Conservation (phyloP, 2,113 vertebrate species). For the Burhinus bistriatus region DNA sequence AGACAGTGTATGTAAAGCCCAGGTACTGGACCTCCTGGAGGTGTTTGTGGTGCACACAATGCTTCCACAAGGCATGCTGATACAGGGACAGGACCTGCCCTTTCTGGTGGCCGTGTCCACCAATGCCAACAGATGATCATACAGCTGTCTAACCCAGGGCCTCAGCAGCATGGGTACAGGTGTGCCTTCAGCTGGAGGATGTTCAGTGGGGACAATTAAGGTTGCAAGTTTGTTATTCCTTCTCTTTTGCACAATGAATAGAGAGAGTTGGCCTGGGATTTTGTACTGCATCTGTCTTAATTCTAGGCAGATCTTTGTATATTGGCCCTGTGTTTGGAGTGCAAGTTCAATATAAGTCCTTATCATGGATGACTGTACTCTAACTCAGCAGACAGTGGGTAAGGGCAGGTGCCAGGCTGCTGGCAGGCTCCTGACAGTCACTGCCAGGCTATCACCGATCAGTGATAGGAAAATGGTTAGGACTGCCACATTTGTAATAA, state of each 20-base stretch:
- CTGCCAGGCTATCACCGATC: neutral
- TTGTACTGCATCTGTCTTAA: neutral
- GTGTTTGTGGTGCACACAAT: neutral
- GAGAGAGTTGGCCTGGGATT: neutral
- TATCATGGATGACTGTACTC: neutral
- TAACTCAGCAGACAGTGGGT: neutral
- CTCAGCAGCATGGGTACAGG: neutral
- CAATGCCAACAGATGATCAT: neutral
- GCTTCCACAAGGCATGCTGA: neutral
- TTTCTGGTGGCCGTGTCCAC: neutral
- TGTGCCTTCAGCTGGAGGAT: neutral
- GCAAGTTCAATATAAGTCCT: neutral
- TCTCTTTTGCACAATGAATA: neutral
- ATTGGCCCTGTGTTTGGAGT: neutral
- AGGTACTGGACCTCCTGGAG: neutral
- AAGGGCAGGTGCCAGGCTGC: neutral
- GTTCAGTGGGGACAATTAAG: neutral
- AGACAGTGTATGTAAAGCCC: neutral
- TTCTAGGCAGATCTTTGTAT: neutral
- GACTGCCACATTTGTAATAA: neutral
- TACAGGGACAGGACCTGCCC: neutral
- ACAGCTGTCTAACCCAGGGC: neutral
- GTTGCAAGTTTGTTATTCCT: neutral
- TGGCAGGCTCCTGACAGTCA: neutral
- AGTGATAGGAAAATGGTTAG: neutral